A percentile compares a stretch with the other conserved stretches of the same genome.
Evolutionary conservation across 2,888 invertebrate species (phyloP).

Genomic region (Euplexia lucipara): DNA sequence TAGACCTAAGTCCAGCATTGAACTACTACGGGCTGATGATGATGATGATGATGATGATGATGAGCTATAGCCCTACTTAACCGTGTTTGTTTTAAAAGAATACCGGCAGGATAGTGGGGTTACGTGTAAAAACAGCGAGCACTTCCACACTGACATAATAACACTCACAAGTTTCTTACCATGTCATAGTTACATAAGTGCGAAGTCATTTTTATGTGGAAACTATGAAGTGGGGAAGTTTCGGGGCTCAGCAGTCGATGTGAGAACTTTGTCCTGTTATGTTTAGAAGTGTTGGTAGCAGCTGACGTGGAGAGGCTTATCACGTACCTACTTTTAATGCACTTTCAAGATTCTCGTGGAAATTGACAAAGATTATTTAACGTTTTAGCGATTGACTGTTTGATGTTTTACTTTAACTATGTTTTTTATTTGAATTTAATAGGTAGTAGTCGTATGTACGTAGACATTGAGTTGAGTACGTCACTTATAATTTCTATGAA

Average conservation of each 20-base stretch:
- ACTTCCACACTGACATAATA: conserved; percentile 29
- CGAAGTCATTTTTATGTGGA: conserved; percentile 56
- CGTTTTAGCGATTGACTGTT: too few species aligned
- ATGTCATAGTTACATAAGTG: conserved; percentile 22
- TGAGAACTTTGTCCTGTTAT: conserved; percentile 46
- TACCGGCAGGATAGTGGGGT: too few species aligned
- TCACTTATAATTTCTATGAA: too few species aligned
- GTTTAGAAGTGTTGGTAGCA: conserved; percentile 39
- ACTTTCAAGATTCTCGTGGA: background rate
- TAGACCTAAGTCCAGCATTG: too few species aligned
- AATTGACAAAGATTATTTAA: background rate
- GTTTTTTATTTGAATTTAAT: too few species aligned
- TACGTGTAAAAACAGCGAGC: background rate
- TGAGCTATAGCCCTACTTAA: too few species aligned
- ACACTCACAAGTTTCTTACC: conserved; percentile 40
- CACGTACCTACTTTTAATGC: background rate
- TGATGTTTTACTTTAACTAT: too few species aligned
- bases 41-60: too few species aligned
- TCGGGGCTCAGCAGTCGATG: conserved; percentile 32
- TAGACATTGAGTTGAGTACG: too few species aligned
- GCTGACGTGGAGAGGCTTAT: conserved; percentile 17
- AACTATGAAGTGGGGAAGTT: conserved; percentile 63
- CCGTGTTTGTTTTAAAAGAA: background rate
- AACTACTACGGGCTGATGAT: too few species aligned
- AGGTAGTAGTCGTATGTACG: too few species aligned